phyloP scores from a whole-genome alignment of 2,888 invertebrate species.

The Eupithecia subfuscata region DNA sequence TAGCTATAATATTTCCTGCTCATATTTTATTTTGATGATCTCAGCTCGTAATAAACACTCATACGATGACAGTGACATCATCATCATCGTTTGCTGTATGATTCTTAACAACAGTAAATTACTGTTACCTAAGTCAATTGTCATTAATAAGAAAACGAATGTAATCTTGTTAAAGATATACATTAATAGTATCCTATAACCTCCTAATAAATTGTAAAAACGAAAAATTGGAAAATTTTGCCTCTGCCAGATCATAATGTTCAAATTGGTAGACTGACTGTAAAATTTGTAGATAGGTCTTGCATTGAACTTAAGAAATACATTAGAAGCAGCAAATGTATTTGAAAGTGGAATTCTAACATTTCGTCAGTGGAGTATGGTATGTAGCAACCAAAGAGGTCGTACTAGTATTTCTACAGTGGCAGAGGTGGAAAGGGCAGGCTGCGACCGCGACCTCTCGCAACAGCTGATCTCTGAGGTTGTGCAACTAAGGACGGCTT shows the following conservation, averaged over 20 bases:
- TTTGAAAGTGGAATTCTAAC: slow-evolving; percentile 28
- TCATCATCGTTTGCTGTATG: slow-evolving; percentile 60
- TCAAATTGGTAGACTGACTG: neutral
- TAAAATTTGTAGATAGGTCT: neutral
- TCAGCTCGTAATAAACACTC: slow-evolving; percentile 64
- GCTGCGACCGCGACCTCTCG: slow-evolving; percentile 59
- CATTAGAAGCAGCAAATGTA: slow-evolving; percentile 4
- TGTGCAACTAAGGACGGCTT: slow-evolving; percentile 46
- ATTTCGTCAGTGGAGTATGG: slow-evolving; percentile 33
- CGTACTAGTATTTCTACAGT: slow-evolving; percentile 24
- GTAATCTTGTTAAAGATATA: neutral
- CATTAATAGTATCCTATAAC: neutral
- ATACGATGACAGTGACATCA: slow-evolving; percentile 74
- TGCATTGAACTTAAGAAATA: neutral
- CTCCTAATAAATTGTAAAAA: neutral
- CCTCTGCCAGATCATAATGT: neutral
- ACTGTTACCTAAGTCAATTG: neutral
- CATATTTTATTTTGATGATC: slow-evolving; percentile 69
- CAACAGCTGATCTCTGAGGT: slow-evolving; percentile 61
- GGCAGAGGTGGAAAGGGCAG: slow-evolving; percentile 61
- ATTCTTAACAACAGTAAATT: neutral
- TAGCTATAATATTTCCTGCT: slow-evolving; percentile 47
- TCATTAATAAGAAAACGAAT: neutral
- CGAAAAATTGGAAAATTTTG: neutral
- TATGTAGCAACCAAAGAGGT: slow-evolving; percentile 18